Evolutionary conservation across 2,797 vertebrate species (phyloP).

Genomic region (Sebastes oblongus): DNA sequence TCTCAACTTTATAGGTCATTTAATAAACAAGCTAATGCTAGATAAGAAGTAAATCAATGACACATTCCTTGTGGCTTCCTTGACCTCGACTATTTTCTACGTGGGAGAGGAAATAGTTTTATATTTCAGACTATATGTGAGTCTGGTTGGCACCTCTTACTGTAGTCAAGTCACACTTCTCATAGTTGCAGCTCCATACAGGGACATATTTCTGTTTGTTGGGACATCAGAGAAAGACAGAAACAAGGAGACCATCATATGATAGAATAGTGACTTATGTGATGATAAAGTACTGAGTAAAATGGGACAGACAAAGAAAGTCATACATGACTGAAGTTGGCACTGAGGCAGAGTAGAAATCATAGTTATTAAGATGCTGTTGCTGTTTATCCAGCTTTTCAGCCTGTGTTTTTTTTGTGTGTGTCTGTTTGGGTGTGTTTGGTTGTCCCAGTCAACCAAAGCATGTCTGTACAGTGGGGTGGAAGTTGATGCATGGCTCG

Average conservation of each 20-base stretch:
- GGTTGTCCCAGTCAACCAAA: slow-evolving; percentile 23
- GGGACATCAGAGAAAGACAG: not conserved
- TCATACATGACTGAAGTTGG: not conserved
- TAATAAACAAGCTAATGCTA: not conserved
- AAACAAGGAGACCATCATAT: not conserved
- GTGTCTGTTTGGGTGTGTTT: slow-evolving; percentile 44
- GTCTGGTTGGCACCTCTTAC: not conserved
- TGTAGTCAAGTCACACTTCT: not conserved
- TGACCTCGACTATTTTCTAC: not conserved
- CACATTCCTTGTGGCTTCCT: slow-evolving; percentile 29
- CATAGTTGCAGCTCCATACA: not conserved
- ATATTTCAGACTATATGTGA: slow-evolving; percentile 25
- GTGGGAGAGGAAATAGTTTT: slow-evolving; percentile 34
- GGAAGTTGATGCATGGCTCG: slow-evolving; percentile 8
- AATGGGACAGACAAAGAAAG: not conserved
- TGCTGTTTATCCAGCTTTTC: slow-evolving; percentile 13
- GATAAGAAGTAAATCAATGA: not conserved
- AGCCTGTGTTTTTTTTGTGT: slow-evolving; percentile 3
- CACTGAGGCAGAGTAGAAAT: not conserved
- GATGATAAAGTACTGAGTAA: not conserved
- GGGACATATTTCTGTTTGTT: slow-evolving; percentile 15
- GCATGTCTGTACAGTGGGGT: slow-evolving; percentile 7
- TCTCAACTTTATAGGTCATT: not conserved
- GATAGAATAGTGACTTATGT: not conserved
- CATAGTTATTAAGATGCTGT: not conserved